Conservation (phyloP, 2,888 invertebrate genomes). For the Bimastos eiseni region DNA sequence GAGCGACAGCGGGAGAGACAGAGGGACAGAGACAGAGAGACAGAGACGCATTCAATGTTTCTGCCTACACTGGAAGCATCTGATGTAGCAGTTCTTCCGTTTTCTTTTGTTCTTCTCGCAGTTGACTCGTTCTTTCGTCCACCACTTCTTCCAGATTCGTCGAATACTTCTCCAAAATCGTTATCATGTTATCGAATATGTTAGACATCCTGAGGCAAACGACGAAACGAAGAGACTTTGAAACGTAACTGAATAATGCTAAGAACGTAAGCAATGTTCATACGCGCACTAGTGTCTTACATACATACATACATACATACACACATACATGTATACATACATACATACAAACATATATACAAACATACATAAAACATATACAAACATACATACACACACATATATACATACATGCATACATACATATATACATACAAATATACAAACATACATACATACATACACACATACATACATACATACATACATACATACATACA, state of each 20-base stretch:
- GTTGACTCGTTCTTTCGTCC: slow-evolving; percentile 87
- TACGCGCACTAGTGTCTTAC: neutral
- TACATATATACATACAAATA: too few species aligned
- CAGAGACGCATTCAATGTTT: neutral
- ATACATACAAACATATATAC: too few species aligned
- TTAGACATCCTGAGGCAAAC: slow-evolving; percentile 71
- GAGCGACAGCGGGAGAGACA: neutral
- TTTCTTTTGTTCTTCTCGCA: slow-evolving; percentile 94
- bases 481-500: slow-evolving; percentile 1
- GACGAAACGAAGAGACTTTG: neutral
- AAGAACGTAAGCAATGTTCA: too few species aligned
- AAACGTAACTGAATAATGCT: neutral
- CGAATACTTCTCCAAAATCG: slow-evolving; percentile 96
- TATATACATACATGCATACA: neutral
- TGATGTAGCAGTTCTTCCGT: slow-evolving; percentile 80
- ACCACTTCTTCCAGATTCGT: slow-evolving; percentile 90
- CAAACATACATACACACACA: too few species aligned
- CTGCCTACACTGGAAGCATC: slow-evolving; percentile 58
- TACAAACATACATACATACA: neutral
- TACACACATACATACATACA: too few species aligned
- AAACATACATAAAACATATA: too few species aligned
- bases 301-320: neutral
- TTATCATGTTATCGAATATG: slow-evolving; percentile 96
- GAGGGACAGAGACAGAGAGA: neutral
- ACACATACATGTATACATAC: neutral